These are phyloP conservation scores for Celastrina argiolus DNA, from an alignment of 2,888 invertebrate species.

Conservation along the genomic window DNA sequence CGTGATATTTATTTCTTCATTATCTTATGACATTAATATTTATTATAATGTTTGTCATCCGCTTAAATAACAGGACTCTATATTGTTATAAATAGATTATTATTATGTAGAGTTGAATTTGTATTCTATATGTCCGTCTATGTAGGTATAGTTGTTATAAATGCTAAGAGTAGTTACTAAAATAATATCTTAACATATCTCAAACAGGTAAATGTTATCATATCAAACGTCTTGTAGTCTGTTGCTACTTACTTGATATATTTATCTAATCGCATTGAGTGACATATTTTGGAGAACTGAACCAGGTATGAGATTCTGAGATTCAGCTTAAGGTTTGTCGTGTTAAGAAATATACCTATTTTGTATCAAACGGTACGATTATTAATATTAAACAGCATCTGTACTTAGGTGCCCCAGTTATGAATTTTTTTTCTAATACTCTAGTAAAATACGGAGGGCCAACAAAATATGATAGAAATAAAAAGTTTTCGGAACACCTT, in stretches of 20 bases:
- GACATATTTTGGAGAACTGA: background rate
- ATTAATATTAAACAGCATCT: too few relatives aligned
- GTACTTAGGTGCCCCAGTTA: too few relatives aligned
- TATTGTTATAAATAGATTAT: background rate
- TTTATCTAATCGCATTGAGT: background rate
- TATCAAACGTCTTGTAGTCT: background rate
- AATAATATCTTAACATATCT: background rate
- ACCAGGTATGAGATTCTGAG: background rate
- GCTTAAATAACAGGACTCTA: background rate
- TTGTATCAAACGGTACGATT: too few relatives aligned
- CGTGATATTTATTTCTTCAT: conserved; percentile 24
- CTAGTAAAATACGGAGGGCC: too few relatives aligned
- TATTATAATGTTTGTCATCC: conserved; percentile 8
- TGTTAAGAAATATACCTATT: too few relatives aligned
- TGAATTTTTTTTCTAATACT: too few relatives aligned
- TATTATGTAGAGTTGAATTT: background rate
- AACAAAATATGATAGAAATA: too few relatives aligned
- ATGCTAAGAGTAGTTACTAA: background rate
- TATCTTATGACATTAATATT: conserved; percentile 15
- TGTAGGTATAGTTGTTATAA: too few relatives aligned
- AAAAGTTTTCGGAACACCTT: too few relatives aligned
- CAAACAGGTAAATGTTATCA: background rate
- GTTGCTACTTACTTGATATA: background rate
- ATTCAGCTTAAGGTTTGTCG: background rate
- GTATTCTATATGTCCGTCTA: background rate